Conservation (phyloP, 23 tunicate genomes). For the Trididemnum nubilum region DNA sequence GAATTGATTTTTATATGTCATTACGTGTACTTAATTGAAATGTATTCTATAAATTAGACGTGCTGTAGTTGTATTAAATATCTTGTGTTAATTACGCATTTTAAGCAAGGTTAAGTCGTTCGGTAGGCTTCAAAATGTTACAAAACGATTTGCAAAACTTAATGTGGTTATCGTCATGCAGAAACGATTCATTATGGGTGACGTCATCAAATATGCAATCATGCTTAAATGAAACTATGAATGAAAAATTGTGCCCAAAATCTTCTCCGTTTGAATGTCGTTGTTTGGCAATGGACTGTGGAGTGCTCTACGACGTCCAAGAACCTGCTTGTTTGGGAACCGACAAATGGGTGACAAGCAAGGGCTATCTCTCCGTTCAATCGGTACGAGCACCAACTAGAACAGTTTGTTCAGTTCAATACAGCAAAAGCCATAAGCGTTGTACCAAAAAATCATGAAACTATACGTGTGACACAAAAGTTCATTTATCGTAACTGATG, state of each 20-base stretch:
- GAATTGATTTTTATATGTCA: too few species aligned
- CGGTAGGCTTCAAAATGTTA: too few species aligned
- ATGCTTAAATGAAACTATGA: background rate
- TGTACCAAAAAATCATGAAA: too few species aligned
- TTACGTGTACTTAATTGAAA: too few species aligned
- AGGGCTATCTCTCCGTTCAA: conserved; percentile 16
- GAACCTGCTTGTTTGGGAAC: background rate
- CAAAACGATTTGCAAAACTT: too few species aligned
- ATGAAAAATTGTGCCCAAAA: background rate
- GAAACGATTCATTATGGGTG: conserved; percentile 11
- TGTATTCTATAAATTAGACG: too few species aligned
- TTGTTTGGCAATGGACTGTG: background rate
- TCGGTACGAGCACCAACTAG: conserved; percentile 2
- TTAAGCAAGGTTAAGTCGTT: too few species aligned
- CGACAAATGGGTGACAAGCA: conserved; percentile 5
- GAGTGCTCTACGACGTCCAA: background rate
- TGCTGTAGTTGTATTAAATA: too few species aligned
- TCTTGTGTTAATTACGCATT: too few species aligned
- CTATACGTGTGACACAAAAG: too few species aligned
- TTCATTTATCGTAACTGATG: too few species aligned
- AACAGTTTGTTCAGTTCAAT: background rate
- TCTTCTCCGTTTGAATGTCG: background rate
- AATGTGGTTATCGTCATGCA: too few species aligned
- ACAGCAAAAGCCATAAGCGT: background rate
- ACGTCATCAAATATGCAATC: background rate